These are phyloP conservation scores for Melanaphis sacchari DNA, from an alignment of 1,140 invertebrate genomes.

Conservation along the genomic window DNA sequence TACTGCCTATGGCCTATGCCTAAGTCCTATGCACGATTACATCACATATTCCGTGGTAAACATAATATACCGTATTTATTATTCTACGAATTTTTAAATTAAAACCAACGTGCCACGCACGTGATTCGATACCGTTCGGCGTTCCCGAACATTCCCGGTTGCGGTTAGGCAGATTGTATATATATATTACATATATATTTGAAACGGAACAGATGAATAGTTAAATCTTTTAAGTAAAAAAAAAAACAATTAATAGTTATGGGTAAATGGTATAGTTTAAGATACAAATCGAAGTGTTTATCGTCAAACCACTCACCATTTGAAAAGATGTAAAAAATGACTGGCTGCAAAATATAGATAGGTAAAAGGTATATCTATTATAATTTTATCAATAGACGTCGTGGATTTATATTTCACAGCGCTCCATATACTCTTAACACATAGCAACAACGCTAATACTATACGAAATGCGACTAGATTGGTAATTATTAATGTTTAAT, in stretches of 20 bases:
- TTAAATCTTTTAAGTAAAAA: background rate
- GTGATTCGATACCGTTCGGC: background rate
- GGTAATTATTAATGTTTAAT: background rate
- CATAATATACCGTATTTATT: background rate
- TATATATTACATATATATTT: too few species aligned
- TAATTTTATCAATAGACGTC: too few species aligned
- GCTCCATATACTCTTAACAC: background rate
- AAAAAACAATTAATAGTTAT: background rate
- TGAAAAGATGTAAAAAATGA: background rate
- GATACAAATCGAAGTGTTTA: background rate
- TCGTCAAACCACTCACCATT: too few species aligned
- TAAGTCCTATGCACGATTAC: background rate
- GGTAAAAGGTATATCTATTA: background rate
- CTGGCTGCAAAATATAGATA: too few species aligned
- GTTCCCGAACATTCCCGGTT: background rate
- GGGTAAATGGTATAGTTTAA: background rate
- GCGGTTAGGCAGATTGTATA: too few species aligned
- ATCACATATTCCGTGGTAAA: background rate
- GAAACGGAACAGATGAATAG: background rate
- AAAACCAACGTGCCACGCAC: background rate
- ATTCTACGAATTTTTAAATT: background rate
- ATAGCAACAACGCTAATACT: background rate
- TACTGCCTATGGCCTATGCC: background rate
- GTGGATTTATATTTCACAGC: background rate
- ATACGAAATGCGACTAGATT: background rate